Base-by-base conservation (phyloP, 2,888 invertebrate species). In the Brachyptera risi region DNA sequence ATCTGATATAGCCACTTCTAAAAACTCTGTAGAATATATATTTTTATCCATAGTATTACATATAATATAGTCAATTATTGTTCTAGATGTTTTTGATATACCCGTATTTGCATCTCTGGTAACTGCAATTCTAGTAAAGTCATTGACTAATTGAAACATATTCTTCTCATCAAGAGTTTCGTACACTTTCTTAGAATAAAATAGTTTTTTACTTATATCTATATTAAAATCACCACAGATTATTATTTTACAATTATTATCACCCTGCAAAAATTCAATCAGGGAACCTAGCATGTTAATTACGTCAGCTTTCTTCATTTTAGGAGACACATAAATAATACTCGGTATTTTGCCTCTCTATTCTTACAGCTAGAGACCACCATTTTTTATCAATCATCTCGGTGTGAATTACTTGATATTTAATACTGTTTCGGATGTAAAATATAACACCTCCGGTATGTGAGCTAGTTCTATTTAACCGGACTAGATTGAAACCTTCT, bases 291-390 rank as follows among this genome's bases (percentile, higher is more conserved):
- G 31, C 17, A n/a, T 31, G 3, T 15, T n/a, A 9, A 51, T 31
- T n/a, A 51, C 31, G 5, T 50, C 31, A 15, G 27, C 31, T 51
- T 51, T 51, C n/a, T 31, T 31, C 51, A 51, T 51, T 51, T 51
- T 51, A 3, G 51, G 51, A 4, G 51, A 51, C 15, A 31, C 51
- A 51, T 31, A 51, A 5, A 19, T 51, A 3, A 51, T 17, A 31
- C 31, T 31, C 27, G 17, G 17, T 15, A 17, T 31, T 17, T 3
- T 31, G 3, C 51, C 51, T 51, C n/a, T 17, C 15, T 11, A 51
- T 51, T 51, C 35, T 51, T 31, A 51, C 35, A 17, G 31, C 27
- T 15, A 31, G 9, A 15, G 27, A 13, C 51, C 51, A 51, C 51
- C 51, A 51, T 27, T 51, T 31, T 15, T 51, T 51, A 31, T 51